Evolutionary conservation across 1,140 invertebrate genomes (phyloP), one percentile per base, ranked within the genome.

Genomic region (Triops longicaudatus): DNA sequence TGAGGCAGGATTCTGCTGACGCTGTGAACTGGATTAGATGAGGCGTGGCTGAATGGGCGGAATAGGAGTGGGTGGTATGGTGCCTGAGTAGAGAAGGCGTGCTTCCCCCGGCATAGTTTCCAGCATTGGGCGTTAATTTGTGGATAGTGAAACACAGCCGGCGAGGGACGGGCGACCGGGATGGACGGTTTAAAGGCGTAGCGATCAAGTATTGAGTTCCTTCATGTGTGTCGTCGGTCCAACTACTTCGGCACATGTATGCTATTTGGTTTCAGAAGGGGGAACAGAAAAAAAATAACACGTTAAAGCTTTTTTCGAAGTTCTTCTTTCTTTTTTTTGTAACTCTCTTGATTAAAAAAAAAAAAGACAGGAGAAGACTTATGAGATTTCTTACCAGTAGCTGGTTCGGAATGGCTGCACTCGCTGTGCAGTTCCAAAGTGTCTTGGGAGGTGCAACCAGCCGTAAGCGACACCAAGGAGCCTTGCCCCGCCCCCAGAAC

Each of bases 141-240:
- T 26, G 73, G n/a, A 77, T n/a, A 6, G 76, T 41, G 72, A 77
- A 73, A 41, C 76, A 77, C 72, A 77, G 73, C 12, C 76, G 71
- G 7, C 72, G 71, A 22, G 76, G 72, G 22, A 44, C 74, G 42
- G 43, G 74, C 28, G 42, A 43, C 26, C 73, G 63, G 17, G 71
- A 37, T 4, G 72, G 26, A n/a, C 63, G 63, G 76, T 77, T 72
- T 26, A 77, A 73, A n/a, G 76, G 76, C n/a, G 76, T 77, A 41
- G 73, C 76, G 72, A 77, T 77, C 26, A 77, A 72, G 72, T 73
- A 77, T 73, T 77, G 73, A 71, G 50, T 77, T 6, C 76, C 37
- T 14, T 72, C 41, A 73, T 77, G 72, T 9, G 37, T 72, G 37
- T 77, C 76, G 26, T 77, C 76, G 6, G 63, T 44, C 76, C 76